Conservation (phyloP, 2,113 vertebrate species). For the Mystacornis crossleyi region DNA sequence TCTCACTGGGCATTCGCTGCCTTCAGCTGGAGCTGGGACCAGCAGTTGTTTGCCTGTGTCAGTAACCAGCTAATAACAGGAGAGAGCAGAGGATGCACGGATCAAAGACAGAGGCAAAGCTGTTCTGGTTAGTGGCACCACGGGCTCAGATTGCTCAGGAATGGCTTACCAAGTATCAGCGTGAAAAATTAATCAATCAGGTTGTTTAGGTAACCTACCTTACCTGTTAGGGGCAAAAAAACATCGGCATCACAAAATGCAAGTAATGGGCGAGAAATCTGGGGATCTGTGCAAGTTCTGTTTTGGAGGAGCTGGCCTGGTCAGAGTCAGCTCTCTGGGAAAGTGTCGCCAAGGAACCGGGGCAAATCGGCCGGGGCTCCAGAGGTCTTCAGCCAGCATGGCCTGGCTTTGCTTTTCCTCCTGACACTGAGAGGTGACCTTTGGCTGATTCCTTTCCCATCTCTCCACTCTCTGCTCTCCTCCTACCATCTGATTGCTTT, state of each 20-base stretch:
- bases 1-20: not conserved
- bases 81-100: not conserved
- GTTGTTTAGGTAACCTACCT: not conserved
- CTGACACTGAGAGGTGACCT: not conserved
- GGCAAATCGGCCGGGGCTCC: rapidly evolving
- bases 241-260: not conserved
- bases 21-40: not conserved
- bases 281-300: not conserved
- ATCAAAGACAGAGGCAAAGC: not conserved
- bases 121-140: not conserved
- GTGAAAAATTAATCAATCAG: not conserved
- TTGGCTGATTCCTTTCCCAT: not conserved
- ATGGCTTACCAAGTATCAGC: not conserved
- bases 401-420: not conserved
- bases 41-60: not conserved
- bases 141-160: not conserved
- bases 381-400: not conserved
- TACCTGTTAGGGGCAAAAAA: not conserved
- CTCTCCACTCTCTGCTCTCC: not conserved
- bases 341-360: not conserved
- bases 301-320: not conserved
- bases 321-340: not conserved
- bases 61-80: not conserved
- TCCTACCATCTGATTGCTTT: not conserved
- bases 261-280: not conserved